These are phyloP conservation scores for Synergus laeviventris DNA, from an alignment of 2,888 invertebrate genomes.

Conservation along the genomic window DNA sequence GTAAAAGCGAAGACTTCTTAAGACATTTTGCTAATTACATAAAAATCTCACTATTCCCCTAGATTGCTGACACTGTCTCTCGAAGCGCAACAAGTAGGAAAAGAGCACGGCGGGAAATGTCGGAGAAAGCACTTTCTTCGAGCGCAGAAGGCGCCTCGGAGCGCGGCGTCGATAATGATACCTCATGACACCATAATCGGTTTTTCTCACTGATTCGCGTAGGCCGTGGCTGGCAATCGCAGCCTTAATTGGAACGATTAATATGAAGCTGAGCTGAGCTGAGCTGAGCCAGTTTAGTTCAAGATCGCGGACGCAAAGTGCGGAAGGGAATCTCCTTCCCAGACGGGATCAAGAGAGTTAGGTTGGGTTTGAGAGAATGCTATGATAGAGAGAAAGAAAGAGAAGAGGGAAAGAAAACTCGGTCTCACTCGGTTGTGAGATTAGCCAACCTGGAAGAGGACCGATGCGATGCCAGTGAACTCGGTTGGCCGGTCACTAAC, in stretches of 20 bases:
- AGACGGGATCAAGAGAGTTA: slow-evolving; percentile 30
- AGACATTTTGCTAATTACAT: background rate
- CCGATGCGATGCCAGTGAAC: slow-evolving; percentile 76
- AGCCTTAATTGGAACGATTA: background rate
- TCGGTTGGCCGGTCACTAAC: slow-evolving; percentile 77
- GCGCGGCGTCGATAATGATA: slow-evolving; percentile 40
- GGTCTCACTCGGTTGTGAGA: slow-evolving; percentile 63
- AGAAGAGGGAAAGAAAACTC: slow-evolving; percentile 45
- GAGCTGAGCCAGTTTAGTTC: slow-evolving; percentile 24
- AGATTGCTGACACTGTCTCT: slow-evolving; percentile 26
- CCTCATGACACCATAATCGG: slow-evolving; percentile 34
- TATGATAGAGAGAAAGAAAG: slow-evolving; percentile 32
- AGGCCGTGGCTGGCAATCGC: slow-evolving; percentile 14
- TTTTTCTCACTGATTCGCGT: slow-evolving; percentile 44
- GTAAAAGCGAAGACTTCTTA: background rate
- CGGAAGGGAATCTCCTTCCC: slow-evolving; percentile 45
- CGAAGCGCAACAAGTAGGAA: slow-evolving; percentile 44
- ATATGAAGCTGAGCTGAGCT: background rate
- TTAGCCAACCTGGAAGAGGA: slow-evolving; percentile 73
- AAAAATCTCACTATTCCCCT: background rate
- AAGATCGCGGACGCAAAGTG: slow-evolving; percentile 43
- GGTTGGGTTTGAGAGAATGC: slow-evolving; percentile 42
- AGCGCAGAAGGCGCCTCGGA: slow-evolving; percentile 40
- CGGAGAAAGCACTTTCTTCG: slow-evolving; percentile 69
- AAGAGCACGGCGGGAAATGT: slow-evolving; percentile 59